Base-by-base conservation (phyloP, 2,888 invertebrate genomes). In the Escarpia spicata region DNA sequence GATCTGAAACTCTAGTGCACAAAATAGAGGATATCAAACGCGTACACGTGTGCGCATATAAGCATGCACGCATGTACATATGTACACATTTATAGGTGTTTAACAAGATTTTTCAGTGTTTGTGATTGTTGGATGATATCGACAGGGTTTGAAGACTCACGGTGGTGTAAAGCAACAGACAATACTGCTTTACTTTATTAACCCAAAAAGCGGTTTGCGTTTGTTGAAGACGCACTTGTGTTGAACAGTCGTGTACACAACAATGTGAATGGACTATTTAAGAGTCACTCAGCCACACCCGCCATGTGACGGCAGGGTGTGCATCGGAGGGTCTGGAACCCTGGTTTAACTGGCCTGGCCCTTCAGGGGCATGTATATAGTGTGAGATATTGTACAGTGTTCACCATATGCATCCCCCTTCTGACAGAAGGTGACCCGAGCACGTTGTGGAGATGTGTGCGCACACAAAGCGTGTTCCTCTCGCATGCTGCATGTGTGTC, bases 51-150 rank as follows among this genome's bases (percentile, higher is more conserved):
- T n/a, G 43, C 43, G 19, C 89, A 10, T 9, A 75, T 75, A 31
- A 9, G 10, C 75, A 26, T 75, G 89, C 2, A 43, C 31, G 43
- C 43, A 75, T 60, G 89, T 89, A 92, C 3, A 89, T 43, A 90
- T 43, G 43, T 92, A 90, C 58, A 75, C 90, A 92, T 92, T 10
- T 92, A 92, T 92, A 37, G 75, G 19, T 75, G 75, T 75, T 75
- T 75, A 26, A 4, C 15, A 75, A 75, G 75, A 75, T 26, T 75
- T 75, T 26, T 26, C 75, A 75, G 75, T n/a, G 3, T 75, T 75
- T 15, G 75, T 75, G 75, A 75, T 26, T 75, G 75, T 75, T 75
- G 19, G 19, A 6, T 75, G 75, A 75, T 26, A 26, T 26, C n/a
- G 75, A 75, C 26, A 75, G 75, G 75, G 75, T 19, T 75, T 75